phyloP scores from a whole-genome alignment of 2,113 vertebrate species.

The Heterochromis multidens region DNA sequence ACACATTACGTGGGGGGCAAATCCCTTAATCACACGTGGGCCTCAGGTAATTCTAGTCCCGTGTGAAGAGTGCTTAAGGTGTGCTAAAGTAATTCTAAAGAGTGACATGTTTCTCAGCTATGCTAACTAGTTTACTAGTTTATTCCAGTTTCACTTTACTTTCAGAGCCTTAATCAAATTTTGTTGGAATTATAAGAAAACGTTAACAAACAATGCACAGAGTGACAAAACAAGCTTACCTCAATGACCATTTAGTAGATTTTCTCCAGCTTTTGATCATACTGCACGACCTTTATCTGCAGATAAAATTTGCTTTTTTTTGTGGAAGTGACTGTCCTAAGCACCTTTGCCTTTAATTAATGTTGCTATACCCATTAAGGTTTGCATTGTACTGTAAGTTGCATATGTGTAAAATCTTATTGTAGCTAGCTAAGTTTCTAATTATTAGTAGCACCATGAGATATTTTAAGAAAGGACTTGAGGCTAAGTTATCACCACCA shows the following conservation, averaged over 20 bases:
- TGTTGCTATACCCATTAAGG: background rate
- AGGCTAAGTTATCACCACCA: background rate
- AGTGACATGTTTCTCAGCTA: conserved; percentile 2
- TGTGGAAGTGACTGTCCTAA: background rate
- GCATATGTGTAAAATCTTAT: background rate
- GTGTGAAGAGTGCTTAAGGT: conserved; percentile 10
- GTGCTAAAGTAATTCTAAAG: conserved; percentile 7
- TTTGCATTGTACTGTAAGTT: background rate
- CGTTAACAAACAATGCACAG: background rate
- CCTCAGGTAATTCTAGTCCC: conserved; percentile 24
- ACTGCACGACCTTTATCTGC: background rate
- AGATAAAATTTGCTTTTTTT: background rate
- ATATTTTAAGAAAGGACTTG: background rate
- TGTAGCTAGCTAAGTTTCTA: background rate
- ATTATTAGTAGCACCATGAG: background rate
- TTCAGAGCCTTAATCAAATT: background rate
- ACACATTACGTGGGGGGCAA: background rate
- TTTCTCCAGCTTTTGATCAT: background rate
- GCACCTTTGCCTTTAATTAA: background rate
- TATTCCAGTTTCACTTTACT: background rate
- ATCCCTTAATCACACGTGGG: background rate
- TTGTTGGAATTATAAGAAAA: background rate
- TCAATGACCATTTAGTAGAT: background rate
- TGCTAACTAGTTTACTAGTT: background rate
- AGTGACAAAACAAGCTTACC: background rate